Evolutionary conservation across 2,888 invertebrate genomes (phyloP), one percentile per base, ranked within the genome.

Genomic region (Nowickia ferox): DNA sequence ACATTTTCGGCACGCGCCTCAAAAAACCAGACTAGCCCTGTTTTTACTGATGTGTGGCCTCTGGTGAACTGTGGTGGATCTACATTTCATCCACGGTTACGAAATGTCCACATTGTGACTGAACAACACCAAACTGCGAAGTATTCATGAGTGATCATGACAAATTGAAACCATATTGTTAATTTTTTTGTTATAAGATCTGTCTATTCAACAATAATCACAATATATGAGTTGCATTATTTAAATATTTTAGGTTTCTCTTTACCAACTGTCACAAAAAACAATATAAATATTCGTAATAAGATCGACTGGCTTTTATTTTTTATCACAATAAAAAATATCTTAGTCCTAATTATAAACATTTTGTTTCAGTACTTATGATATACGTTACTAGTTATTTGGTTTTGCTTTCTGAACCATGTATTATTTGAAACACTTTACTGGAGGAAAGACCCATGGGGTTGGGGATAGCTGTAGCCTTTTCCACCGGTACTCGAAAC

Each of bases 401-500:
- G 42, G 40, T 44, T 42, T 48, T n/a, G 30, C 5, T 13, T 44
- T 4, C 19, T 69, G 51, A 68, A 17, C 30, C 3, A 22, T 2
- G 8, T 4, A 46, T 30, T 19, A 2, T n/a, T 13, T n/a, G 11
- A 44, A 38, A 17, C 22, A 63, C 17, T 61, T 48, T 68, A 53
- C 11, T 75, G 59, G 9, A 71, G 42, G 19, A 13, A 44, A 30
- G 22, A 1, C 46, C 40, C 46, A 13, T 63, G 42, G n/a, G 86
- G 86, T 6, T 10, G 79, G 15, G 86, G 71, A 46, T 86, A 86
- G 30, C 46, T 30, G 53, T 81, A 81, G 11, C 81, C 81, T 42
- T 81, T 81, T 6, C 75, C 81, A 9, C 38, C 61, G 11, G 75
- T 75, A 13, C 66, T 80, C 11, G 83, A 83, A 13, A 61, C 71